Conservation (phyloP, 2,888 invertebrate species). For the Onchidella celtica region DNA sequence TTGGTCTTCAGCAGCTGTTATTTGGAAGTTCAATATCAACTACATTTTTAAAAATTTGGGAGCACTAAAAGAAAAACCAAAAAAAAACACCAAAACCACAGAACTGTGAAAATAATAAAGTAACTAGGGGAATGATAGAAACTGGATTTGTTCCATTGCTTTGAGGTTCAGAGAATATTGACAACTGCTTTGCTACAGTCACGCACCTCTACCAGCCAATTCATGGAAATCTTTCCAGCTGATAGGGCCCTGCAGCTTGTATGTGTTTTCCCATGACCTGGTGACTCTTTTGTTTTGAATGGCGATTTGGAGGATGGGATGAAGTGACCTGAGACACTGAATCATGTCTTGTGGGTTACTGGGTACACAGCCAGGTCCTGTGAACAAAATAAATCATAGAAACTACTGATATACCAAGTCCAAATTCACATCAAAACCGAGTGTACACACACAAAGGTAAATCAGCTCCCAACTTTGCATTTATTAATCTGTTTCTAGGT, state of each 20-base stretch:
- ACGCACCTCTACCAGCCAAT: conserved; percentile 90
- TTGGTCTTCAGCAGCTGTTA: no score
- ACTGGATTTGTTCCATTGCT: no score
- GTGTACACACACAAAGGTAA: no score
- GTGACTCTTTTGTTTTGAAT: conserved; percentile 90
- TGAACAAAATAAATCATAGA: conserved; percentile 5
- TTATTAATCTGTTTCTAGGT: no score
- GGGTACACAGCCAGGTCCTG: conserved; percentile 69
- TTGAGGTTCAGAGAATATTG: no score
- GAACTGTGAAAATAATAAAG: no score
- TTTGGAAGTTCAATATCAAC: no score
- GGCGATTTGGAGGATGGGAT: conserved; percentile 96
- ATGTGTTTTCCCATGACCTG: conserved; percentile 95
- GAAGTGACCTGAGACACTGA: conserved; percentile 92
- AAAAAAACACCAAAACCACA: neutral
- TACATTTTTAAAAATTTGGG: neutral
- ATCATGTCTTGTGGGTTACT: conserved; percentile 93
- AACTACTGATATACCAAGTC: no score
- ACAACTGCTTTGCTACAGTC: no score
- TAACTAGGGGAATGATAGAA: no score
- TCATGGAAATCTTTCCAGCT: conserved; percentile 99
- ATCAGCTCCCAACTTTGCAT: no score
- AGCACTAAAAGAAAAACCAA: neutral
- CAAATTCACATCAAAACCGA: no score
- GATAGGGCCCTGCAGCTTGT: conserved; percentile 95